Conservation (phyloP, 2,797 vertebrate species). For the Coccyzus lansbergi region DNA sequence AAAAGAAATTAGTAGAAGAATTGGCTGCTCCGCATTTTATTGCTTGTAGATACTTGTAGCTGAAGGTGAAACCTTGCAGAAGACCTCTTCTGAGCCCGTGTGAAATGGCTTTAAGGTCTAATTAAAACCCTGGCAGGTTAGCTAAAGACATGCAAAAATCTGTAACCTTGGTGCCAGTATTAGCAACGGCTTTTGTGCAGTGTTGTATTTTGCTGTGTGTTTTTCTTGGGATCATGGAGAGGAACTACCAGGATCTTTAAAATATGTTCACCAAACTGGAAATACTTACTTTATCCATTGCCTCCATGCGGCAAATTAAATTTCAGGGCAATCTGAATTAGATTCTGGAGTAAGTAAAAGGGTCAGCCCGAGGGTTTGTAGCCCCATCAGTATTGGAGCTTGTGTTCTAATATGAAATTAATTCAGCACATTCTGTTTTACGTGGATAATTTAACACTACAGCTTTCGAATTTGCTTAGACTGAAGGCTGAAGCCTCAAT, state of each 20-base stretch:
- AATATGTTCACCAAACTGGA: background rate
- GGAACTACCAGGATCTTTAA: background rate
- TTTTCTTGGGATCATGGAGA: background rate
- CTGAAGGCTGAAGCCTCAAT: background rate
- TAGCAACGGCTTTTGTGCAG: background rate
- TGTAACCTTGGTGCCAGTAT: background rate
- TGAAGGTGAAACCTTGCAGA: background rate
- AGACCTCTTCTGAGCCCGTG: background rate
- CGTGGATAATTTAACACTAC: background rate
- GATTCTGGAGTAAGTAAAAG: background rate
- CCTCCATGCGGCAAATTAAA: background rate
- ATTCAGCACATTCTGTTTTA: conserved; percentile 42
- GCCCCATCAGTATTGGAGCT: background rate
- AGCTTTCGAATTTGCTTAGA: background rate
- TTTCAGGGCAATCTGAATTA: background rate
- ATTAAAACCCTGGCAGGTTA: background rate
- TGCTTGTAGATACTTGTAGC: background rate
- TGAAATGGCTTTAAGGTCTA: background rate
- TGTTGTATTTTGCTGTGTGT: background rate
- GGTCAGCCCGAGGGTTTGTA: background rate
- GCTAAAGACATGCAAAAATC: background rate
- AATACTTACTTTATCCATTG: background rate
- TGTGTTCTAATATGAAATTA: conserved; percentile 31
- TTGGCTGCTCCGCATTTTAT: background rate
- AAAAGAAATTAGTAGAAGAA: background rate